Percentiles rank a stretch among this genome's conserved stretches.
phyloP scores from a whole-genome alignment of 1,140 invertebrate genomes.

The Conus ventricosus region DNA sequence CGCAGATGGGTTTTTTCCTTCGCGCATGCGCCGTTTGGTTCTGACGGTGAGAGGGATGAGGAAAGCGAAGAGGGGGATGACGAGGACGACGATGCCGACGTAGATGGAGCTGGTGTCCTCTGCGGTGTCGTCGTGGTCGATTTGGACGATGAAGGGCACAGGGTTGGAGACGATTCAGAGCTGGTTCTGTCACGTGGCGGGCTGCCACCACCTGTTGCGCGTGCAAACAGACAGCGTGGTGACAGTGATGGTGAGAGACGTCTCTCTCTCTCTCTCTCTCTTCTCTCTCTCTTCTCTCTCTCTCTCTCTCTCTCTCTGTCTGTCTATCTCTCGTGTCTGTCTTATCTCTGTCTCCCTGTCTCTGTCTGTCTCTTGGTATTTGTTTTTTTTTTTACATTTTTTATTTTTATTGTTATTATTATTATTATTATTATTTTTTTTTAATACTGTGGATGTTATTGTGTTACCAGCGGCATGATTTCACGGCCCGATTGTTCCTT shows the following conservation, averaged over 20 bases:
- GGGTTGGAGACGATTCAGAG: constrained; percentile 24
- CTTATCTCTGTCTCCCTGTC: not conserved
- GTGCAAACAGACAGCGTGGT: not conserved
- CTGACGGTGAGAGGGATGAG: constrained; percentile 17
- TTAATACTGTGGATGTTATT: too few species aligned
- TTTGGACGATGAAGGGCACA: constrained; percentile 14
- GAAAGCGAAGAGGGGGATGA: constrained; percentile 11
- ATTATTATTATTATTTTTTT: too few species aligned
- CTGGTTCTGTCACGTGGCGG: not conserved
- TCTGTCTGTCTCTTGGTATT: not conserved
- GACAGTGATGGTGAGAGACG: constrained; percentile 23
- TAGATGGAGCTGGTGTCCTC: constrained; percentile 3
- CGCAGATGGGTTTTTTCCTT: constrained; percentile 29
- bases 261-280: not conserved
- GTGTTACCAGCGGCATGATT: too few species aligned
- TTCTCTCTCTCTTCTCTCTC: too few species aligned
- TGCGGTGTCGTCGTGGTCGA: constrained; percentile 17
- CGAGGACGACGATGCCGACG: constrained; percentile 28
- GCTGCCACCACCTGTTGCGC: constrained; percentile 26
- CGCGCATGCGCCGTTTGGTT: constrained; percentile 21
- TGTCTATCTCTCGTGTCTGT: not conserved
- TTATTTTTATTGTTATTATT: too few species aligned
- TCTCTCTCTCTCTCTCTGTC: too few species aligned
- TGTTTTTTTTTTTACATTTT: too few species aligned
- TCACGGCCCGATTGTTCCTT: not conserved